Percentiles rank a stretch among this genome's conserved stretches.
Conservation (phyloP, 2,888 invertebrate species). For the Oscheius sp. region DNA sequence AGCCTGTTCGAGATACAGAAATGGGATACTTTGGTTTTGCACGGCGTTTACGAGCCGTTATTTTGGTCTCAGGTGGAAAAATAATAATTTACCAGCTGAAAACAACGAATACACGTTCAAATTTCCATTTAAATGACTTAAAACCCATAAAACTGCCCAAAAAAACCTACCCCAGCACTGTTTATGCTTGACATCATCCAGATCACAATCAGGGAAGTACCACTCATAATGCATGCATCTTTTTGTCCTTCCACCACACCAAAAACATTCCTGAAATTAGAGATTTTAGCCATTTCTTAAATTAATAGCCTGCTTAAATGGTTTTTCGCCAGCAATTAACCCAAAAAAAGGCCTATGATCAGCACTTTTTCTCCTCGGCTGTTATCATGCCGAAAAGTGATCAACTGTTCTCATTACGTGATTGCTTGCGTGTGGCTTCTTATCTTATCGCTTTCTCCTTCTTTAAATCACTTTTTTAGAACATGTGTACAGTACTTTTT, state of each 20-base stretch:
- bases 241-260: slow-evolving; percentile 58
- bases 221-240: slow-evolving; percentile 56
- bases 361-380: neutral
- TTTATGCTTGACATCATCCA: slow-evolving; percentile 58
- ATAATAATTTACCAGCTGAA: neutral
- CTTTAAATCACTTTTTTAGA: neutral
- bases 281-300: too few species aligned
- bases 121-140: too few species aligned
- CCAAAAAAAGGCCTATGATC: too few species aligned
- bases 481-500: too few species aligned
- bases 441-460: too few species aligned
- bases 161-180: slow-evolving; percentile 55
- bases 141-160: neutral
- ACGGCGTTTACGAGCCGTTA: neutral
- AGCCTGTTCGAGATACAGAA: too few species aligned
- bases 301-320: too few species aligned
- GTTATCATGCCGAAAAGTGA: neutral
- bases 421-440: too few species aligned
- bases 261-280: slow-evolving; percentile 53
- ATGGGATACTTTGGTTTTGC: too few species aligned
- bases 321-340: too few species aligned
- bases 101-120: too few species aligned
- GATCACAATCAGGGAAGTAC: slow-evolving; percentile 60
- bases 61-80: neutral
- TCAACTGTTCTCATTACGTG: neutral